Evolutionary conservation across 2,888 invertebrate genomes (phyloP), one percentile per base, ranked within the genome.

Genomic region (Hydroisotoma schaefferi): DNA sequence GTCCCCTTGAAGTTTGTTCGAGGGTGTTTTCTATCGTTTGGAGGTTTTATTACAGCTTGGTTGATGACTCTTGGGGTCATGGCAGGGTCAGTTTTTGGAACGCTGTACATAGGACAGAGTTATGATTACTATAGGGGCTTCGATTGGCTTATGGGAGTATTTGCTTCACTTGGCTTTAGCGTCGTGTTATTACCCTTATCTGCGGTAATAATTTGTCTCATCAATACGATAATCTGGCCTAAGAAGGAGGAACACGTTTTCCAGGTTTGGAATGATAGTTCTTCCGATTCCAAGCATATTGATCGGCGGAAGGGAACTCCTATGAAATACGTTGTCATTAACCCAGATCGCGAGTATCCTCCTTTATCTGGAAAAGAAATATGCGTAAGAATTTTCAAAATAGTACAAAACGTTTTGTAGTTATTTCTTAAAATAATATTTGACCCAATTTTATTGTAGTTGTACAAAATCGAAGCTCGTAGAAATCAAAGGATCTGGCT

Each of bases 41-140:
- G 63, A 61, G 61, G 56, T 23, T n/a, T 65, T 3, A 63, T 59
- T 23, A 44, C 63, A 10, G 56, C 68, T 0, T 70, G 70, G 70
- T 6, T 18, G 1, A 3, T 70, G 10, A 46, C 59, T 26, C 6
- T 63, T 15, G 6, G 20, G 2, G 18, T 29, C 4, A 63, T 69
- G 20, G 8, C 57, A 2, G n/a, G 38, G 10, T 55, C 38, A 10
- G 47, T 23, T 10, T 46, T 43, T 26, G 52, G 63, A 10, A 63
- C 65, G 2, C 12, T 67, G 15, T 20, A 61, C 1, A 66, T 48
- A 33, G 67, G 69, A 8, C 25, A 61, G 1, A 28, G 40, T 33
- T 61, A 58, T 37, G 69, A 67, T 6, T 60, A 63, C 15, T 26
- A 64, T 5, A 40, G 56, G 22, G 63, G 65, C 43, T n/a, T 61